Conservation (phyloP, 2,113 vertebrate species). For the Sinocyclocheilus grahami region DNA sequence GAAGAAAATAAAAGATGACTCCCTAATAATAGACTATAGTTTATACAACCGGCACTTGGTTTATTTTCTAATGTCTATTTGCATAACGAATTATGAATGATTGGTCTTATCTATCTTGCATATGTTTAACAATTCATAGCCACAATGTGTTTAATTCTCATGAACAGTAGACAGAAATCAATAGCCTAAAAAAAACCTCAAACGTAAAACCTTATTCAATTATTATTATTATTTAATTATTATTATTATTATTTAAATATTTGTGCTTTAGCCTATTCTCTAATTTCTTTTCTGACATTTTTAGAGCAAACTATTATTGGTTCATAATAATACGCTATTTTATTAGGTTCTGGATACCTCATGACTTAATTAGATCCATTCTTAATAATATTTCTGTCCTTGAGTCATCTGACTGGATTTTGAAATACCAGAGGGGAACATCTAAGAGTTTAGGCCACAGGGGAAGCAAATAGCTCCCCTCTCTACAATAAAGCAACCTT, state of each 20-base stretch:
- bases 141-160: background rate
- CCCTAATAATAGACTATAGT: too few relatives aligned
- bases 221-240: too few relatives aligned
- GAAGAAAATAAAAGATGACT: too few relatives aligned
- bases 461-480: slow-evolving; percentile 1
- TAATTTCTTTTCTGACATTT: background rate
- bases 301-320: background rate
- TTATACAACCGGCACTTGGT: too few relatives aligned
- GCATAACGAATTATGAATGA: background rate
- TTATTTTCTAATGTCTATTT: too few relatives aligned
- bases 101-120: too few relatives aligned
- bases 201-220: too few relatives aligned
- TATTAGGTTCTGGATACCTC: background rate
- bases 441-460: slow-evolving; percentile 2
- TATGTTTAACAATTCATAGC: too few relatives aligned
- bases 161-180: background rate
- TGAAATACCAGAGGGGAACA: background rate
- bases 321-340: background rate
- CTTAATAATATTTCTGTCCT: background rate
- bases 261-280: background rate
- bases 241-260: background rate
- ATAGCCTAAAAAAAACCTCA: background rate
- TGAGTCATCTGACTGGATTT: background rate
- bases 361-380: background rate
- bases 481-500: slow-evolving; percentile 10